These are phyloP conservation scores for Harpagifer antarcticus DNA, from an alignment of 2,797 vertebrate species.

Conservation along the genomic window DNA sequence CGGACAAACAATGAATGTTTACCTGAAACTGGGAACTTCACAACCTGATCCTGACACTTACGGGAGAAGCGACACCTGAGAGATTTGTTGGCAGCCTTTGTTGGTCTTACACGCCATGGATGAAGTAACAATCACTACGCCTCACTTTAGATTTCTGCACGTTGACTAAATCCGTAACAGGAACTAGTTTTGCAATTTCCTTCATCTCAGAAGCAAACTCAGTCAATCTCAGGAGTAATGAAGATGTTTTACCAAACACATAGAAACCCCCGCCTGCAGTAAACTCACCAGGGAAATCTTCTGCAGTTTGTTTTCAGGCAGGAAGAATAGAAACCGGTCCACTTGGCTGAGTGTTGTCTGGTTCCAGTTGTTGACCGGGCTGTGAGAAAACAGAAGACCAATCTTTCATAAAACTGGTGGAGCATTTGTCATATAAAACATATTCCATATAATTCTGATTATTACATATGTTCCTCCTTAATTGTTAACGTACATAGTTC, in stretches of 20 bases:
- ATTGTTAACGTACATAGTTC: not conserved
- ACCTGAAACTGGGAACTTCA: conserved; percentile 47
- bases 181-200: not conserved
- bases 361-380: conserved; percentile 80
- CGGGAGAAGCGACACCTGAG: conserved; percentile 57
- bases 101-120: conserved; percentile 17
- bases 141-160: conserved; percentile 35
- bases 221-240: not conserved
- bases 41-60: conserved; percentile 63
- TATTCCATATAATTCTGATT: not conserved
- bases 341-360: conserved; percentile 79
- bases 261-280: not conserved
- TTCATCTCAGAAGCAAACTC: not conserved
- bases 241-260: not conserved
- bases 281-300: conserved; percentile 77
- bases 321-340: conserved; percentile 84
- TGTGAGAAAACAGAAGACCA: conserved; percentile 49
- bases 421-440: not conserved
- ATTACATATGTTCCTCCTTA: not conserved
- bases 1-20: conserved; percentile 16
- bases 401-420: not conserved
- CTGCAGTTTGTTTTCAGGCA: conserved; percentile 74
- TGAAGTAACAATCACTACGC: conserved; percentile 64
- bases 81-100: conserved; percentile 66
- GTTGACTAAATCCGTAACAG: conserved; percentile 18